These are phyloP conservation scores for Sebastes paucispinis DNA, from an alignment of 2,797 vertebrate genomes.

Conservation along the genomic window DNA sequence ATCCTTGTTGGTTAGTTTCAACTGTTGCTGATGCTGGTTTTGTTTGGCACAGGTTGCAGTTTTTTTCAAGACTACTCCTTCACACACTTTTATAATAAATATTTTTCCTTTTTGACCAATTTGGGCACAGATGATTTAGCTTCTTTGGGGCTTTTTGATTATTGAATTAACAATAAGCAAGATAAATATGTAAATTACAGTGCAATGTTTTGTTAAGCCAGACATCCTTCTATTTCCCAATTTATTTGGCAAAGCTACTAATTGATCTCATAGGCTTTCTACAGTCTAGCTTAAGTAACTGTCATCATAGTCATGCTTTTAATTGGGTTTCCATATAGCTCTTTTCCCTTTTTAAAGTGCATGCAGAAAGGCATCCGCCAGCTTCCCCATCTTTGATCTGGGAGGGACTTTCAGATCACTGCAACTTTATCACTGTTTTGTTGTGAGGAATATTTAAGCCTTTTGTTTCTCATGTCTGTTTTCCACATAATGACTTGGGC, in stretches of 20 bases:
- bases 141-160: neutral
- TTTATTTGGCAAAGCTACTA: neutral
- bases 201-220: neutral
- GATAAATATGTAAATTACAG: neutral
- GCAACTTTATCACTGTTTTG: neutral
- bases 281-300: neutral
- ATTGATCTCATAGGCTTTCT: neutral
- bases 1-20: neutral
- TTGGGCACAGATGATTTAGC: neutral
- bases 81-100: neutral
- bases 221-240: neutral
- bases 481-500: neutral
- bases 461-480: neutral
- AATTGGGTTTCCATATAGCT: neutral
- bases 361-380: neutral
- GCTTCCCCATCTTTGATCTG: conserved; percentile 10
- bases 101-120: neutral
- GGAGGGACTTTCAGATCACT: neutral
- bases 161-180: neutral
- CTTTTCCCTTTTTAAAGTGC: neutral
- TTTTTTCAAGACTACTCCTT: neutral
- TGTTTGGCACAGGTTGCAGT: neutral
- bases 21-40: neutral
- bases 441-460: neutral
- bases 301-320: neutral